Conservation (phyloP, 2,797 vertebrate species). For the Peromyscus aztecus region DNA sequence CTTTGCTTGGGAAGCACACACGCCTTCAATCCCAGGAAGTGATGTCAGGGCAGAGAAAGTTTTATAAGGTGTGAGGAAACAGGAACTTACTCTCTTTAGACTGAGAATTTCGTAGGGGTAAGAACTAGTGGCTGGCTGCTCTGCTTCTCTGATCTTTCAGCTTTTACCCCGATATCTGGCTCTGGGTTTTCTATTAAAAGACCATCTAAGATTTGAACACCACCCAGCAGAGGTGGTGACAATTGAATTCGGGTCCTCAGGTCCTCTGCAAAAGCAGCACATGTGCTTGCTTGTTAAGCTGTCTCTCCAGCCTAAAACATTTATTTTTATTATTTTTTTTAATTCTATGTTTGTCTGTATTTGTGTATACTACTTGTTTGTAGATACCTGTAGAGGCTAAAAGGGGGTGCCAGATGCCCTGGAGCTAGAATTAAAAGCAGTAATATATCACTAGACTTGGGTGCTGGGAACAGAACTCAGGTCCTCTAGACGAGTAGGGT, state of each 20-base stretch:
- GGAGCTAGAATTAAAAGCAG: not conserved
- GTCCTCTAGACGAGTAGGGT: not conserved
- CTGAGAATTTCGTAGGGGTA: too few species aligned
- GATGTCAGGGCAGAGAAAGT: too few species aligned
- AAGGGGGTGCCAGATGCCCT: not conserved
- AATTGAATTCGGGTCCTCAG: not conserved
- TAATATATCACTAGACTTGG: not conserved
- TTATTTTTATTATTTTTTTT: not conserved
- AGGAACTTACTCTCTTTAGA: too few species aligned
- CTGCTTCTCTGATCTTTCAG: too few species aligned
- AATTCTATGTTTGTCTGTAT: not conserved
- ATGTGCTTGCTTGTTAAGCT: not conserved
- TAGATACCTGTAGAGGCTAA: not conserved
- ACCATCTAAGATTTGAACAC: too few species aligned
- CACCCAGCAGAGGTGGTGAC: not conserved
- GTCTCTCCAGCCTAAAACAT: not conserved
- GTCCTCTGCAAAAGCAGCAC: not conserved
- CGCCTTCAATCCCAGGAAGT: too few species aligned
- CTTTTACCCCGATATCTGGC: too few species aligned
- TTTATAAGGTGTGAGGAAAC: too few species aligned
- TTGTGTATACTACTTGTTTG: not conserved
- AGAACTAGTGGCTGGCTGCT: too few species aligned
- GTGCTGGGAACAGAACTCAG: not conserved
- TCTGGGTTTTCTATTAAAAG: too few species aligned
- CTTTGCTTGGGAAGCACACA: too few species aligned